These are phyloP conservation scores for Boloria selene DNA, from an alignment of 2,888 invertebrate genomes.

Conservation along the genomic window DNA sequence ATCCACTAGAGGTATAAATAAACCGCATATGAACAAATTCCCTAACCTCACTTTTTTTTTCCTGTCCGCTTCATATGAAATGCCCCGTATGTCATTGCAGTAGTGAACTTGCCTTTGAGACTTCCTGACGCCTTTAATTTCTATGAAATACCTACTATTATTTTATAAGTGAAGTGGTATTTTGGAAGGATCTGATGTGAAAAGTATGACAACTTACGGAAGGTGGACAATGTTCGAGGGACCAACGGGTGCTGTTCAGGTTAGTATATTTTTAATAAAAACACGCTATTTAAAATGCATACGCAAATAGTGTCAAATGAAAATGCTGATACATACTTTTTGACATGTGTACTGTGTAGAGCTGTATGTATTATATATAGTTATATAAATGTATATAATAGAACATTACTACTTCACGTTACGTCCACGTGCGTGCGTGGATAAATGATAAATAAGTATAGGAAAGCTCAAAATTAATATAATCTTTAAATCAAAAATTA, in stretches of 20 bases:
- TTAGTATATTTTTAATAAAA: conserved; percentile 42
- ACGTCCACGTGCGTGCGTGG: no score
- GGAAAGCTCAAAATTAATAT: no score
- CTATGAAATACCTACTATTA: conserved; percentile 31
- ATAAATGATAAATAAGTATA: no score
- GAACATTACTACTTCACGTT: no score
- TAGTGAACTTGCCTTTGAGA: conserved; percentile 53
- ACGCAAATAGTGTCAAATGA: background rate
- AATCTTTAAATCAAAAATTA: no score
- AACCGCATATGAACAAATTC: no score
- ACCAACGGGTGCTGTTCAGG: conserved; percentile 67
- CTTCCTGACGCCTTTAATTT: conserved; percentile 37
- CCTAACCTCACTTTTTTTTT: no score
- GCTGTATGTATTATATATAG: background rate
- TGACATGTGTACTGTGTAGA: background rate
- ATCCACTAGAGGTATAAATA: no score
- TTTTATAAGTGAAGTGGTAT: conserved; percentile 31
- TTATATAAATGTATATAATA: background rate
- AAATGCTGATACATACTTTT: conserved; percentile 4
- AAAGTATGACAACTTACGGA: conserved; percentile 61
- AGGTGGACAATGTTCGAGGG: conserved; percentile 72
- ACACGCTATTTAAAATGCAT: background rate
- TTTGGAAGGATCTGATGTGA: conserved; percentile 33
- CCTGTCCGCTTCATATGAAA: no score
- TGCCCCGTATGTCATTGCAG: conserved; percentile 66